These are phyloP conservation scores for Prietella phreatophila DNA, from an alignment of 2,113 vertebrate genomes.

Conservation along the genomic window DNA sequence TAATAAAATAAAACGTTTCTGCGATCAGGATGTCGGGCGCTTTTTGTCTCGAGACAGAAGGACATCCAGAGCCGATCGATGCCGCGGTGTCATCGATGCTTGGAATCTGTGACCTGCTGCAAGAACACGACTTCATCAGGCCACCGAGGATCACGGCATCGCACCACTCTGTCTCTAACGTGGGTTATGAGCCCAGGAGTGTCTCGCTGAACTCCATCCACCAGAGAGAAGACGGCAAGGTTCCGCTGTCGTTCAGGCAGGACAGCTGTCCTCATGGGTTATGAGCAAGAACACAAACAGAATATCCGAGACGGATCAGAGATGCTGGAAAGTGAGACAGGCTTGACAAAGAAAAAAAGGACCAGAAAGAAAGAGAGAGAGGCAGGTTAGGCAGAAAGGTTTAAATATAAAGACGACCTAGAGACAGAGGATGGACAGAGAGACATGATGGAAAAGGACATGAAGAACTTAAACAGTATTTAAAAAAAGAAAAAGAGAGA, in stretches of 20 bases:
- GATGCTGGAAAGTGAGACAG: background rate
- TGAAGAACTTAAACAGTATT: background rate
- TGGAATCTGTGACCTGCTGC: background rate
- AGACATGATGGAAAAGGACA: too few relatives aligned
- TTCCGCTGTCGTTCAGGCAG: conserved; percentile 14
- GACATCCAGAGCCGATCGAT: background rate
- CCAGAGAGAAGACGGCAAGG: background rate
- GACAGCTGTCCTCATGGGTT: conserved; percentile 35
- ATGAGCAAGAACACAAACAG: conserved; percentile 6
- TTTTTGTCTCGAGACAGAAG: background rate
- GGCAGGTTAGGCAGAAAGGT: too few relatives aligned
- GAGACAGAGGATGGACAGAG: background rate
- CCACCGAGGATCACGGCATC: background rate
- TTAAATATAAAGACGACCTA: too few relatives aligned
- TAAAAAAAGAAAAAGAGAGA: background rate
- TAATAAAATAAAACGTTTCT: conserved; percentile 2
- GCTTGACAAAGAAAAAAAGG: background rate
- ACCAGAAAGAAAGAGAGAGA: background rate
- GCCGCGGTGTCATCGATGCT: background rate
- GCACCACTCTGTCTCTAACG: background rate
- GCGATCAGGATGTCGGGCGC: background rate
- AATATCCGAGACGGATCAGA: background rate
- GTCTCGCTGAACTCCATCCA: conserved; percentile 28
- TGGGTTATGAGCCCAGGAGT: background rate
- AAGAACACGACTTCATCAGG: conserved; percentile 4